Conservation (phyloP, 2,888 invertebrate species). For the Orthonevra nobilis region DNA sequence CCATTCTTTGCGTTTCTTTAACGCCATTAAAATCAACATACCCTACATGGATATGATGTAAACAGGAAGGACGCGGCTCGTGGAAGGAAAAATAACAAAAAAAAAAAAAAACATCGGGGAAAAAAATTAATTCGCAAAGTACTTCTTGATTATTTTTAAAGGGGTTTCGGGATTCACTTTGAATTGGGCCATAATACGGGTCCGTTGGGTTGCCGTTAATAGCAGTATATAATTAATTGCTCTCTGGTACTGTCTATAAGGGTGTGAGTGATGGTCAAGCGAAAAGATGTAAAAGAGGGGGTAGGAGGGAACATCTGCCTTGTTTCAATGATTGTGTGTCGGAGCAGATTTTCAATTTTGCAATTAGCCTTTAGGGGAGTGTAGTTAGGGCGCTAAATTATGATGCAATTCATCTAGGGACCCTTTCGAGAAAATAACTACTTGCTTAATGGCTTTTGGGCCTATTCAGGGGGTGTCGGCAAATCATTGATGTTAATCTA, state of each 20-base stretch:
- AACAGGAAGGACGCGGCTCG: slow-evolving; percentile 6
- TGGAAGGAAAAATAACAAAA: slow-evolving; percentile 46
- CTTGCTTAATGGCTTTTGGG: no score
- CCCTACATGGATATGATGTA: no score
- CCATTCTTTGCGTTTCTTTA: no score
- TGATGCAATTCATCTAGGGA: slow-evolving; percentile 39
- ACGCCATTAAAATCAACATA: no score
- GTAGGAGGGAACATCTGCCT: slow-evolving; percentile 22
- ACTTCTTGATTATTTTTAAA: slow-evolving; percentile 69
- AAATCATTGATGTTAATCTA: slow-evolving; percentile 2
- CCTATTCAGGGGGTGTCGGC: no score
- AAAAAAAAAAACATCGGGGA: no score
- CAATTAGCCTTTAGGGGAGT: slow-evolving; percentile 33
- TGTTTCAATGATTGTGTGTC: slow-evolving; percentile 14
- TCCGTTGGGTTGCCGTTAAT: slow-evolving; percentile 9
- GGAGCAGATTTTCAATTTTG: slow-evolving; percentile 29
- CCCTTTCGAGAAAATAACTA: slow-evolving; percentile 1
- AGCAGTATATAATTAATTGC: slow-evolving; percentile 44
- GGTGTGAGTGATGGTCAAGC: slow-evolving; percentile 19
- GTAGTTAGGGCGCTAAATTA: slow-evolving; percentile 31
- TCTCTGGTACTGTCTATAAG: neutral
- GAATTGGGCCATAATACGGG: slow-evolving; percentile 49
- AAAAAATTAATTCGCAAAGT: slow-evolving; percentile 69
- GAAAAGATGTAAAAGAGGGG: neutral
- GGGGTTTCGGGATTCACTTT: slow-evolving; percentile 60